Base-by-base conservation (phyloP, 2,797 vertebrate genomes). In the Aldrovandia affinis region DNA sequence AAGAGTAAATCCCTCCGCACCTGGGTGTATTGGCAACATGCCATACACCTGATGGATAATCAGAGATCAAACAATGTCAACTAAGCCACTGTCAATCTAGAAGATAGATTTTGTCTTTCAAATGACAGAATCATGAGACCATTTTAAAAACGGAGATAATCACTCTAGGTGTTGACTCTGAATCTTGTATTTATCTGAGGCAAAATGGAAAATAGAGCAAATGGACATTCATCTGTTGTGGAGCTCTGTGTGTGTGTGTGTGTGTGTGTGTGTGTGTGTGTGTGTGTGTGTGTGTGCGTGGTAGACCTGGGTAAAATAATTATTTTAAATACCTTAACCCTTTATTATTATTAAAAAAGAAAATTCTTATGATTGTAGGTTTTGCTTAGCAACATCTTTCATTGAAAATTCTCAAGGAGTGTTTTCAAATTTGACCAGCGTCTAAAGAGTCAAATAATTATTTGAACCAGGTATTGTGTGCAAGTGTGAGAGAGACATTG, bases 21-120 rank as follows among this genome's bases (percentile, higher is more conserved):
- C 57, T 61, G 50, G 77, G 44, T 36, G 42, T 57, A 79, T 36
- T 61, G 65, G 85, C 57, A 39, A 30, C 28, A 50, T 78, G 80
- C 84, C 84, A 85, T 36, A 44, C 33, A 55, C 50, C 33, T 80
- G 81, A 83, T 83, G 75, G 63, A 73, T 73, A 59, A 15, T 25
- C 18, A 25, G 50, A 83, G 54, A 81, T 86, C 85, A 81, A 83
- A 81, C 65, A 28, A 54, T 77, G 55, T 61, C 55, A 47, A 65
- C 78, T 78, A 73, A 81, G 54, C 59, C 30, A 39, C 47, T 42
- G 77, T 59, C 85, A 59, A 73, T 78, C 75, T 33, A 55, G 20
- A 33, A 28, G 30, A 85, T 39, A 22, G 63, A 36, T 79, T 73
- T 47, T 70, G 52, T 44, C 22, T 36, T 47, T 73, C n/a, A n/a